These are phyloP conservation scores for Polyommatus iphigenia DNA, from an alignment of 2,888 invertebrate genomes.

Conservation along the genomic window DNA sequence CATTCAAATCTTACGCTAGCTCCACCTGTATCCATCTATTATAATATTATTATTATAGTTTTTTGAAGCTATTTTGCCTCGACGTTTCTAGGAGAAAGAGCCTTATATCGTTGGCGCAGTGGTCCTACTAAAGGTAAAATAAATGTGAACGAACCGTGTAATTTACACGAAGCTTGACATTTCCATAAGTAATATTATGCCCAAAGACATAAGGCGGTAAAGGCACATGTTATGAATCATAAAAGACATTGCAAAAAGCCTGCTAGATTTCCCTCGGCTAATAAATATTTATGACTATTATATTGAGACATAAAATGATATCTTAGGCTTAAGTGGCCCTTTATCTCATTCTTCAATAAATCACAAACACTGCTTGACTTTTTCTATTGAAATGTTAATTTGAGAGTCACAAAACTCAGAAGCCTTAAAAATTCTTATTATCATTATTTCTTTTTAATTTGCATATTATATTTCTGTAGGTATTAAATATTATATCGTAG, in stretches of 20 bases:
- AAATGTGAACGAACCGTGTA: not conserved
- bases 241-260: slow-evolving; percentile 29
- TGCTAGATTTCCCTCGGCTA: slow-evolving; percentile 20
- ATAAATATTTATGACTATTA: slow-evolving; percentile 30
- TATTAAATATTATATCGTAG: not conserved
- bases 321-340: not conserved
- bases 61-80: too few species aligned
- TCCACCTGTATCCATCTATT: too few species aligned
- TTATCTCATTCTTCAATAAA: not conserved
- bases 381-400: slow-evolving; percentile 8
- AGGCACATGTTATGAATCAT: slow-evolving; percentile 21
- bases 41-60: too few species aligned
- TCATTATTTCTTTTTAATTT: not conserved
- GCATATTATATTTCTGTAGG: not conserved
- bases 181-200: not conserved
- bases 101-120: too few species aligned
- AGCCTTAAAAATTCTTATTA: not conserved
- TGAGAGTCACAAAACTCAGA: not conserved
- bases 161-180: not conserved
- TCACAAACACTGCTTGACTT: not conserved
- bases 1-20: too few species aligned
- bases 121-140: not conserved
- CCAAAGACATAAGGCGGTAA: not conserved
- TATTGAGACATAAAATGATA: slow-evolving; percentile 22
- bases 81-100: too few species aligned